These are phyloP conservation scores for Mormyrops boulengeri DNA, from an alignment of 2,797 vertebrate species.

Conservation along the genomic window DNA sequence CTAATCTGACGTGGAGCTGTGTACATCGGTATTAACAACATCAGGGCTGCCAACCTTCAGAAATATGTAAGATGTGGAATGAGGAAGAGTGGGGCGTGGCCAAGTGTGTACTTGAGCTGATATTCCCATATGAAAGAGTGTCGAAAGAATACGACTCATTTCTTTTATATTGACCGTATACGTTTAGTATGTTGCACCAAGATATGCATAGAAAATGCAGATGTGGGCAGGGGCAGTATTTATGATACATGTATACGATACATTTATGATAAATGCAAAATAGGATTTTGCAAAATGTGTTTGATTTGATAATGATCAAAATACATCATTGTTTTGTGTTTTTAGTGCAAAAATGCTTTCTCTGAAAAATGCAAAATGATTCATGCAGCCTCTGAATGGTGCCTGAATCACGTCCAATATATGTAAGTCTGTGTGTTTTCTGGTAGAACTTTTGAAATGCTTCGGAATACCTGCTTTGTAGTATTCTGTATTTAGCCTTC, in stretches of 20 bases:
- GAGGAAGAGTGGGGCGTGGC: neutral
- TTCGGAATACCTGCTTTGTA: neutral
- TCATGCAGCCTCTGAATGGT: neutral
- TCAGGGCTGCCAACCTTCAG: neutral
- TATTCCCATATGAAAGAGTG: neutral
- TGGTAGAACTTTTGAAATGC: neutral
- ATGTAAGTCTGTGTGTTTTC: neutral
- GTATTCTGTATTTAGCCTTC: neutral
- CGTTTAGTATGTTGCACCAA: neutral
- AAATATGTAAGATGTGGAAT: neutral
- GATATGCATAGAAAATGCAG: neutral
- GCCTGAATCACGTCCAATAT: neutral
- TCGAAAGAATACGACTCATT: neutral
- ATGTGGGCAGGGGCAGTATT: neutral
- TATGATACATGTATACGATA: neutral
- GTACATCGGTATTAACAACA: neutral
- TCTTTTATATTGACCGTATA: neutral
- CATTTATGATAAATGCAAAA: neutral
- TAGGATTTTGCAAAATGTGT: neutral
- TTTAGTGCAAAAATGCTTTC: neutral
- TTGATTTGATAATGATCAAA: neutral
- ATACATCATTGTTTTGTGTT: neutral
- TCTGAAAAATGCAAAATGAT: neutral
- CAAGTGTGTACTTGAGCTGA: neutral
- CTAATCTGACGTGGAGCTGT: neutral